Percentiles rank a stretch among this genome's conserved stretches.
Evolutionary conservation across 37 sponge, comb jelly and placozoan genomes (phyloP).

Genomic region (Halisarca cf. caerulea): DNA sequence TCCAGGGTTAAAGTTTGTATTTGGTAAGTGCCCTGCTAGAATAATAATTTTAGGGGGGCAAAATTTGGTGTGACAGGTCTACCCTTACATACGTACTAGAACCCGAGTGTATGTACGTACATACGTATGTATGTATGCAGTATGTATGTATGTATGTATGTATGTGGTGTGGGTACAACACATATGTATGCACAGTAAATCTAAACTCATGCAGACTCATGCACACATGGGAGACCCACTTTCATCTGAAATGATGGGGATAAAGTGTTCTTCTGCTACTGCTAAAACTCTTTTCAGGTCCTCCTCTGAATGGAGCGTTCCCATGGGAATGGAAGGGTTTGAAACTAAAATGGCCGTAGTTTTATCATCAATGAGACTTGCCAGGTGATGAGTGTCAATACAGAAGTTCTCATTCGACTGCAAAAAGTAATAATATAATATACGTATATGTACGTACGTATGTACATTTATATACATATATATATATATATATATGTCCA

Average conservation of each 20-base stretch:
- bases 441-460: not conserved
- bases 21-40: no score
- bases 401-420: no score
- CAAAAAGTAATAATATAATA: not conserved
- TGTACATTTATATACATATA: not conserved
- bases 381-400: not conserved
- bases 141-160: no score
- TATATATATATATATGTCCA: not conserved
- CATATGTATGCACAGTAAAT: no score
- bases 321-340: slow-evolving; percentile 16
- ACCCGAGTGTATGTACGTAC: no score
- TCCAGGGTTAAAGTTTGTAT: no score
- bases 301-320: not conserved
- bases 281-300: not conserved
- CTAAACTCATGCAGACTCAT: no score
- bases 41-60: no score
- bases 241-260: slow-evolving; percentile 21
- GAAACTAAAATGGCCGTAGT: not conserved
- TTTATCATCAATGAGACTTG: slow-evolving; percentile 11
- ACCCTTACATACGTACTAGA: no score
- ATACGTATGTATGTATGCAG: no score
- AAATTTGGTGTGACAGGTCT: no score
- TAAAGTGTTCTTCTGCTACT: not conserved
- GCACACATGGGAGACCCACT: not conserved
- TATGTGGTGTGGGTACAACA: not conserved